Evolutionary conservation across 2,888 invertebrate genomes (phyloP).

Genomic region (Lasioglossum malachurum): DNA sequence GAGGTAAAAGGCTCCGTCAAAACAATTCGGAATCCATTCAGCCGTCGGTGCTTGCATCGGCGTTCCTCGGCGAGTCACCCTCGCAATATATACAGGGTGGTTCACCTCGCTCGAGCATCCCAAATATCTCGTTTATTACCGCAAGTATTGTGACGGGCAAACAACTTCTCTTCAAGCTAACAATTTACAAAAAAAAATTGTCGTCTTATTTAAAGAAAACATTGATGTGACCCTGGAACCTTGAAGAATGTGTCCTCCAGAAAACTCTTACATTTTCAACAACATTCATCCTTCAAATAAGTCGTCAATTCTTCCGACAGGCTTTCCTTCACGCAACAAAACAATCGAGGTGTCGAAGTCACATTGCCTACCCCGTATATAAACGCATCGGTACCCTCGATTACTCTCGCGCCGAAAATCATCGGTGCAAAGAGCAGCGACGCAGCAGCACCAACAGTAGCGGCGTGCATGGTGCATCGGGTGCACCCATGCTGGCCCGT

Average conservation of each 20-base stretch:
- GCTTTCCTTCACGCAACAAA: too few species aligned
- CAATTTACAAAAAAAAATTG: background rate
- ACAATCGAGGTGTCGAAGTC: background rate
- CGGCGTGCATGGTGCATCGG: background rate
- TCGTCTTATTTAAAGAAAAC: background rate
- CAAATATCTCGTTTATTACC: background rate
- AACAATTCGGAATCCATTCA: slow-evolving; percentile 13
- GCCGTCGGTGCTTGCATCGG: background rate
- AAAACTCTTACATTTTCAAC: background rate
- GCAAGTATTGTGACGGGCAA: background rate
- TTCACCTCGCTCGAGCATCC: background rate
- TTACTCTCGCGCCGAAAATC: slow-evolving; percentile 20
- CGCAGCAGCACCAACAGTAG: background rate
- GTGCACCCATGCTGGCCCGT: background rate
- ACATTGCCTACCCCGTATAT: background rate
- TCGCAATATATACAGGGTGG: background rate
- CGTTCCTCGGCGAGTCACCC: background rate
- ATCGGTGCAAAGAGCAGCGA: slow-evolving; percentile 18
- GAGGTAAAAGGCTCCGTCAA: slow-evolving; percentile 1
- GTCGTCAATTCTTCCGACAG: too few species aligned
- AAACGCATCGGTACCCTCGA: background rate
- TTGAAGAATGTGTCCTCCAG: background rate
- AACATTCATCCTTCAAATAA: background rate
- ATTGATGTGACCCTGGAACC: too few species aligned
- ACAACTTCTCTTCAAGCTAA: background rate